phyloP scores from a whole-genome alignment of 37 sponge, comb jelly and placozoan species.

The Halisarca cf. caerulea region DNA sequence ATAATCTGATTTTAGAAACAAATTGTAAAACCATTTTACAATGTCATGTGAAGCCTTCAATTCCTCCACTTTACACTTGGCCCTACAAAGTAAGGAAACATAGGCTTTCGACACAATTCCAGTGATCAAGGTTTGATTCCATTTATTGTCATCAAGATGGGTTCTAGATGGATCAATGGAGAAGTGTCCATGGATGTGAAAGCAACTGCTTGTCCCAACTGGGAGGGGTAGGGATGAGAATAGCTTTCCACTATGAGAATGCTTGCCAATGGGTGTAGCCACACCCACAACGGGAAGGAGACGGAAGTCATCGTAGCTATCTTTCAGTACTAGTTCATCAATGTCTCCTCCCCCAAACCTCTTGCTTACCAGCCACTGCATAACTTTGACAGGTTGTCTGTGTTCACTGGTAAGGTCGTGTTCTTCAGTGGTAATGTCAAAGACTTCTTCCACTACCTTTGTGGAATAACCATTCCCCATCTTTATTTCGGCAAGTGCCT shows the following conservation, averaged over 20 bases:
- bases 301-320: neutral
- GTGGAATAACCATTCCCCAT: neutral
- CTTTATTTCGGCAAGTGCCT: neutral
- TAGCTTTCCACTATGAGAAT: conserved; percentile 14
- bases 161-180: conserved; percentile 44
- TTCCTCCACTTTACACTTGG: neutral
- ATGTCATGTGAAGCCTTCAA: neutral
- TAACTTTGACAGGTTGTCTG: neutral
- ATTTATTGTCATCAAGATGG: conserved; percentile 17
- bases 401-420: too few species aligned
- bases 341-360: conserved; percentile 16
- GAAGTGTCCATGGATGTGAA: conserved; percentile 82
- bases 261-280: neutral
- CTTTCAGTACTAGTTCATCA: neutral
- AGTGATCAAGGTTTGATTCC: conserved; percentile 61
- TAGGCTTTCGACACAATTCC: conserved; percentile 63
- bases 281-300: conserved; percentile 20
- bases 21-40: conserved; percentile 4
- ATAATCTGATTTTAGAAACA: neutral
- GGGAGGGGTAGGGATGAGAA: conserved; percentile 83
- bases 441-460: too few species aligned
- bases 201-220: conserved; percentile 38
- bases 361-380: conserved; percentile 5
- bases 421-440: neutral
- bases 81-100: conserved; percentile 36